Evolutionary conservation across 2,797 vertebrate genomes (phyloP), one percentile per base, ranked within the genome.

Genomic region (Pseudomugil tenellus): DNA sequence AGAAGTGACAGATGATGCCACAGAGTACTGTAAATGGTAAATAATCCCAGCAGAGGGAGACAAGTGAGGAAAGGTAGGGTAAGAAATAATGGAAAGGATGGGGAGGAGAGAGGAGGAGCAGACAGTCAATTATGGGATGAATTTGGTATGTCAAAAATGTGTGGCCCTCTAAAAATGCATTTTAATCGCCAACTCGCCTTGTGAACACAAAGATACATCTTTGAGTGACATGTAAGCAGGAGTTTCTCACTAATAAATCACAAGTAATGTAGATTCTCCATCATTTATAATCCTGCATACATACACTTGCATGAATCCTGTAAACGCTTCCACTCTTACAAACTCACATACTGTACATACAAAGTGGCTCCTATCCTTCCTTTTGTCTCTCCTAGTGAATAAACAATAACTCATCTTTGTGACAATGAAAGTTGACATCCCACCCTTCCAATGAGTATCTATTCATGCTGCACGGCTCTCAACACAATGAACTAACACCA

Each of bases 401-500:
- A 81, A 84, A 92, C 89, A 91, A 89, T 87, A 87, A 84, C 70
- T 90, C 76, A 77, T 86, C 76, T 80, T 81, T 84, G 81, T 80
- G 69, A 85, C 75, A 78, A 63, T 88, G 82, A 79, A 88, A 74
- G 81, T 85, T 83, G 84, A 90, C 80, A 81, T 81, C 72, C 68
- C 66, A 58, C 63, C 75, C 81, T 82, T 74, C 77, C 75, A 46
- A 57, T 72, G 74, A 80, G 83, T 68, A 51, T 87, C 70, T 70
- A 67, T 76, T 81, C 68, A 41, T 58, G 11, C 70, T 80, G 57
- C 75, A 87, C 87, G 64, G 68, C 70, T 58, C 81, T 76, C 65
- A 37, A 34, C 74, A 83, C 84, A 86, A 79, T 85, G 76, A 84
- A 72, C 63, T 71, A 74, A 49, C 54, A 2, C 54, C 32, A n/a